Evolutionary conservation across 2,113 vertebrate genomes (phyloP).

Genomic region (Marmota flaviventris): DNA sequence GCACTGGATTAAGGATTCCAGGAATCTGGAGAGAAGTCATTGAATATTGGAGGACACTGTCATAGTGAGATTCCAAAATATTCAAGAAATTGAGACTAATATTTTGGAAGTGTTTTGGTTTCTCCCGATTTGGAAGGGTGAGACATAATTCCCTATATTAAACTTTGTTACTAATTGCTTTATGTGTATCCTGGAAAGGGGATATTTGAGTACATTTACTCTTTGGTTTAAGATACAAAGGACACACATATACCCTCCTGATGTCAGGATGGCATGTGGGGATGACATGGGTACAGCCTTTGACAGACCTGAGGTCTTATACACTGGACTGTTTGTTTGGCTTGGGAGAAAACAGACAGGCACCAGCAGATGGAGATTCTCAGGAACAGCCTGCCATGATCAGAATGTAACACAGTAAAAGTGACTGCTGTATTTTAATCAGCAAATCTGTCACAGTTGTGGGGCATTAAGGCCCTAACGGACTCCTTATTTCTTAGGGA

Average conservation of each 20-base stretch:
- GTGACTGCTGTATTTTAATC: slow-evolving; percentile 5
- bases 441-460: neutral
- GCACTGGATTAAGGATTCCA: neutral
- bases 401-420: slow-evolving; percentile 24
- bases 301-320: neutral
- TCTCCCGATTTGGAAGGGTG: neutral
- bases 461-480: neutral
- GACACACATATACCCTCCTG: neutral
- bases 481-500: neutral
- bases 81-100: neutral
- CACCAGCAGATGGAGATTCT: neutral
- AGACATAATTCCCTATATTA: neutral
- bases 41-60: neutral
- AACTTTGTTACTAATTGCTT: neutral
- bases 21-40: neutral
- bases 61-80: neutral
- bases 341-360: slow-evolving; percentile 47
- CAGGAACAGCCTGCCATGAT: neutral
- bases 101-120: neutral
- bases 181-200: neutral
- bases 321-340: neutral
- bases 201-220: neutral
- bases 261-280: neutral
- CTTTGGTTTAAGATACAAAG: neutral
- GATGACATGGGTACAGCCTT: neutral